Percentiles rank a stretch among this genome's conserved stretches.
Evolutionary conservation across 1,140 invertebrate genomes (phyloP).

Genomic region (Zaprionus ghesquierei): DNA sequence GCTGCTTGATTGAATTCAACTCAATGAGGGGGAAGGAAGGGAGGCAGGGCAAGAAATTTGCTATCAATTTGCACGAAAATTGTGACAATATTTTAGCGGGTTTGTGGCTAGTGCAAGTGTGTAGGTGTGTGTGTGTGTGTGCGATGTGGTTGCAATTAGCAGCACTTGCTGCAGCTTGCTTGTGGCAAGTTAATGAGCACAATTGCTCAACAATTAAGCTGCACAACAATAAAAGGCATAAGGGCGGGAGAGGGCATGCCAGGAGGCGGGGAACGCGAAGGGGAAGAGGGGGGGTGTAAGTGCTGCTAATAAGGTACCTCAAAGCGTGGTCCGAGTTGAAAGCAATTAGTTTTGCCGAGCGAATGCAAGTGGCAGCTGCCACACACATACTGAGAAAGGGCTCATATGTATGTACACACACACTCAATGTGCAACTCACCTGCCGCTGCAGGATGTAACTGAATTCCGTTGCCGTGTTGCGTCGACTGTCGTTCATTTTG

Average conservation of each 20-base stretch:
- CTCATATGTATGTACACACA: not conserved
- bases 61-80: not conserved
- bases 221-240: no score
- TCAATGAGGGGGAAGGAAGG: not conserved
- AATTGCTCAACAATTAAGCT: slow-evolving; percentile 64
- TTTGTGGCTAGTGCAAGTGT: not conserved
- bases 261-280: not conserved
- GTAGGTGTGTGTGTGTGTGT: not conserved
- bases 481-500: slow-evolving; percentile 80
- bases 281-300: not conserved
- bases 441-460: slow-evolving; percentile 82
- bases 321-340: slow-evolving; percentile 10
- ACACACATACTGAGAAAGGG: not conserved
- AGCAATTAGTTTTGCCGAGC: slow-evolving; percentile 30
- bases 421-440: slow-evolving; percentile 54
- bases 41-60: not conserved
- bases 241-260: no score
- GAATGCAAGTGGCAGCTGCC: not conserved
- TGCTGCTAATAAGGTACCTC: slow-evolving; percentile 11
- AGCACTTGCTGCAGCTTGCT: slow-evolving; percentile 19
- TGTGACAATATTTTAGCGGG: slow-evolving; percentile 3
- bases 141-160: slow-evolving; percentile 29
- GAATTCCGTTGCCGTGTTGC: slow-evolving; percentile 81
- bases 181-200: slow-evolving; percentile 58
- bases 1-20: slow-evolving; percentile 19